Evolutionary conservation across 30 jellyfish, hydroid and myxozoan species (phyloP).

Genomic region (Aurelia aurita): DNA sequence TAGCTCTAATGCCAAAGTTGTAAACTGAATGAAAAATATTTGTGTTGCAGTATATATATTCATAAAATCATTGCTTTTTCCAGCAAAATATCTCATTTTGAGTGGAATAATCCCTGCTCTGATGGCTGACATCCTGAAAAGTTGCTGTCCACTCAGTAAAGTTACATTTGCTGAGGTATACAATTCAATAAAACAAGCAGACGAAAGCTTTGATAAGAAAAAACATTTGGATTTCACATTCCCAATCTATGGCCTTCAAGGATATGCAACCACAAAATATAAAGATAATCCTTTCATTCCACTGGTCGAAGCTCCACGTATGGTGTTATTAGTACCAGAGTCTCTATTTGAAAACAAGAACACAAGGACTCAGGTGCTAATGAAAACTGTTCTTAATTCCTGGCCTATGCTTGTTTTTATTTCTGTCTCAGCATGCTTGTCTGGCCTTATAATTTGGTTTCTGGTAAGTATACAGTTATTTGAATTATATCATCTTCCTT

Average conservation of each 20-base stretch:
- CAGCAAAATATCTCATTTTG: conserved; percentile 64
- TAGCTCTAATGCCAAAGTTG: too few species aligned
- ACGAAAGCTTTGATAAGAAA: conserved; percentile 65
- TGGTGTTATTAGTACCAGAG: conserved; percentile 88
- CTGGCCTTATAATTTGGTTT: conserved; percentile 94
- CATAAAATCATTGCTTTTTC: background rate
- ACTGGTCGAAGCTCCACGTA: conserved; percentile 90
- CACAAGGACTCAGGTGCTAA: conserved; percentile 90
- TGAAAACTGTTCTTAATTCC: conserved; percentile 90
- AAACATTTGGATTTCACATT: conserved; percentile 80
- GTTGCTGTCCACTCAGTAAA: conserved; percentile 85
- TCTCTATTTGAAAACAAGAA: conserved; percentile 73
- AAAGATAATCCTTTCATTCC: conserved; percentile 92
- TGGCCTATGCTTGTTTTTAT: conserved; percentile 98
- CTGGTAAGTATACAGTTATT: conserved; percentile 40
- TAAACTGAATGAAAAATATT: background rate
- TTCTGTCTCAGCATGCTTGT: conserved; percentile 86
- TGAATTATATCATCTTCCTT: background rate
- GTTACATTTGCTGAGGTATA: conserved; percentile 77
- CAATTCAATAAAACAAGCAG: conserved; percentile 71
- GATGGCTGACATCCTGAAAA: conserved; percentile 41
- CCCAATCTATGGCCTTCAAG: conserved; percentile 91
- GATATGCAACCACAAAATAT: conserved; percentile 58
- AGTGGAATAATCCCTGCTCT: conserved; percentile 85
- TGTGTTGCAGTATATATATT: background rate